Conservation (phyloP, 2,888 invertebrate species). For the Pachydiplax longipennis region DNA sequence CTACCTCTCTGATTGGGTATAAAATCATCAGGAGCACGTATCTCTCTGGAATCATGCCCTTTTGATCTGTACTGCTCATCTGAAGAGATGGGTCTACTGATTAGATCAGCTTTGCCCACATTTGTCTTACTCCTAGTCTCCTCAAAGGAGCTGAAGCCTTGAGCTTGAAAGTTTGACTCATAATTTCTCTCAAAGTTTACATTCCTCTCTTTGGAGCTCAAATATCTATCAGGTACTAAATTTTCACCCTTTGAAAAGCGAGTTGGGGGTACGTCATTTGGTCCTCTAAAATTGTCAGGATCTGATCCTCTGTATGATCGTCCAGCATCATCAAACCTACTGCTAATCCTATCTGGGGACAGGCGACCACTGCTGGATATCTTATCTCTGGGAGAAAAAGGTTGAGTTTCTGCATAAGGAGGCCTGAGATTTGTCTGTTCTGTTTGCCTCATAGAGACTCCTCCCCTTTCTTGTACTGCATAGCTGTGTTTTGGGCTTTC, state of each 20-base stretch:
- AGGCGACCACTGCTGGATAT: not conserved
- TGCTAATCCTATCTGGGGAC: not conserved
- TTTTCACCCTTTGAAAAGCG: not conserved
- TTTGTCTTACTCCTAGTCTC: not conserved
- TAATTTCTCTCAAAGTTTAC: not conserved
- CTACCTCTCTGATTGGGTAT: not conserved
- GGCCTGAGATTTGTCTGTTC: not conserved
- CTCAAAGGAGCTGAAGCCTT: not conserved
- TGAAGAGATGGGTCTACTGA: not conserved
- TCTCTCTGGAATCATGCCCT: not conserved
- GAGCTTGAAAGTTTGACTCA: not conserved
- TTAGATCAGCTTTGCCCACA: not conserved
- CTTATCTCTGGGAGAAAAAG: not conserved
- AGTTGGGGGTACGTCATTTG: not conserved
- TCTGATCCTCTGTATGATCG: not conserved
- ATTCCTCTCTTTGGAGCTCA: not conserved
- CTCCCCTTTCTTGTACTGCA: not conserved
- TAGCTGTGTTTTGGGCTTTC: not conserved
- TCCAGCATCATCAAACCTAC: not conserved
- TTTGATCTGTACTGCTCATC: not conserved
- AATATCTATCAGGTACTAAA: not conserved
- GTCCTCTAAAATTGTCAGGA: not conserved
- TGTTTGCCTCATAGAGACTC: not conserved
- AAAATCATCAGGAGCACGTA: not conserved
- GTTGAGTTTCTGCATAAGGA: not conserved